A percentile compares a stretch with the other conserved stretches of the same genome.
These are phyloP conservation scores for Lutjanus argentimaculatus DNA, from an alignment of 2,797 vertebrate genomes.

Conservation along the genomic window DNA sequence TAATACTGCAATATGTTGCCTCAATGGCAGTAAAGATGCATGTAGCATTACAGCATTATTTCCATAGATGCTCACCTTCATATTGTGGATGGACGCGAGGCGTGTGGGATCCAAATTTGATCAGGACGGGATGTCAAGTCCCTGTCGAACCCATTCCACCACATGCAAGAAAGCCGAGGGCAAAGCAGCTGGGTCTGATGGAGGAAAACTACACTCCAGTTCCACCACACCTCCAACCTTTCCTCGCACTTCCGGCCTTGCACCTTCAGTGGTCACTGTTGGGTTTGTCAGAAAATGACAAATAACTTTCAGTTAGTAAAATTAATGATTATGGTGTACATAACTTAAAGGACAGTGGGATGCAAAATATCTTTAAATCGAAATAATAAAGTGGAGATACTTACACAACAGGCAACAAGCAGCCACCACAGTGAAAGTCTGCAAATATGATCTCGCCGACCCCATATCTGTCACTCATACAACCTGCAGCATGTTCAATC, in stretches of 20 bases:
- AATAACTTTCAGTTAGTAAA: neutral
- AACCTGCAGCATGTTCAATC: slow-evolving; percentile 80
- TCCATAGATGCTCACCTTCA: slow-evolving; percentile 85
- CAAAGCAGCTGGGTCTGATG: slow-evolving; percentile 26
- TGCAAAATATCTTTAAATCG: slow-evolving; percentile 21
- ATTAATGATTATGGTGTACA: neutral
- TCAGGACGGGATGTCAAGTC: slow-evolving; percentile 92
- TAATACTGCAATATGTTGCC: neutral
- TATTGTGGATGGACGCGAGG: slow-evolving; percentile 92
- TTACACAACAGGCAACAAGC: slow-evolving; percentile 78
- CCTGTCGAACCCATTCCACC: slow-evolving; percentile 95
- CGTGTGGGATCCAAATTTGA: slow-evolving; percentile 92
- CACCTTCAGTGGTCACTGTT: slow-evolving; percentile 44
- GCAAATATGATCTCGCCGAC: slow-evolving; percentile 64
- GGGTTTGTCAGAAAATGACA: slow-evolving; percentile 27
- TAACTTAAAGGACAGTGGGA: neutral
- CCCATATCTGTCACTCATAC: slow-evolving; percentile 84
- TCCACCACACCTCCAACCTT: slow-evolving; percentile 86
- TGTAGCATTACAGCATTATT: neutral
- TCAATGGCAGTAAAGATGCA: neutral
- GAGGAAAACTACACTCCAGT: slow-evolving; percentile 86
- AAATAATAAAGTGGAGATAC: slow-evolving; percentile 54
- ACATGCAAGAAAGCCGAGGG: slow-evolving; percentile 86
- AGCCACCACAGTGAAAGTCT: slow-evolving; percentile 63
- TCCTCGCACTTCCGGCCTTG: slow-evolving; percentile 81